Conservation (phyloP, 2,797 vertebrate genomes). For the Furcifer pardalis region DNA sequence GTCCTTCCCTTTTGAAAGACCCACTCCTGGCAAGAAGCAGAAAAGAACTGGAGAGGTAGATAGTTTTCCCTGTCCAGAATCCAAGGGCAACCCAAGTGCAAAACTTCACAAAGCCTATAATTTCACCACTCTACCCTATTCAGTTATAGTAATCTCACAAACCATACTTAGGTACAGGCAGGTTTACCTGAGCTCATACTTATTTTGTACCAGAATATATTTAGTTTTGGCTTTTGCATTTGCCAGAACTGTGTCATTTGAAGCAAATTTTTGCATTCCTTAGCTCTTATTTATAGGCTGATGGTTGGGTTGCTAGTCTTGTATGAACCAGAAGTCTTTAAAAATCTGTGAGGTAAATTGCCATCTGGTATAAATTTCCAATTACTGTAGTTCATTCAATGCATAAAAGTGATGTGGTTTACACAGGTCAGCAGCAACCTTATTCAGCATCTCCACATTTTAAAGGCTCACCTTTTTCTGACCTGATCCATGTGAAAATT, state of each 20-base stretch:
- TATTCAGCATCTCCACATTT: not conserved
- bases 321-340: not conserved
- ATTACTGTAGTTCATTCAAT: not conserved
- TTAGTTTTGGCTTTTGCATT: not conserved
- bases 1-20: too few relatives aligned
- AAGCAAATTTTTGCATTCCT: slow-evolving; percentile 11
- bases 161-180: not conserved
- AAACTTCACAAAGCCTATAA: not conserved
- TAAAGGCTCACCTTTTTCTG: not conserved
- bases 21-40: too few relatives aligned
- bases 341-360: not conserved
- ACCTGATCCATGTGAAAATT: not conserved
- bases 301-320: slow-evolving; percentile 7
- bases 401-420: not conserved
- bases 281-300: not conserved
- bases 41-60: too few relatives aligned
- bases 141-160: not conserved
- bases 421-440: not conserved
- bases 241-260: slow-evolving; percentile 25
- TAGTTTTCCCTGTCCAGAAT: too few relatives aligned
- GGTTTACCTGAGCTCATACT: not conserved
- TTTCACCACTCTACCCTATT: not conserved
- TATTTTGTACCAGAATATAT: slow-evolving; percentile 9
- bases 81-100: too few relatives aligned
- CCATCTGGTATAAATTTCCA: not conserved